These are phyloP conservation scores for Acromyrmex echinatior DNA, from an alignment of 1,140 invertebrate species.

Conservation along the genomic window DNA sequence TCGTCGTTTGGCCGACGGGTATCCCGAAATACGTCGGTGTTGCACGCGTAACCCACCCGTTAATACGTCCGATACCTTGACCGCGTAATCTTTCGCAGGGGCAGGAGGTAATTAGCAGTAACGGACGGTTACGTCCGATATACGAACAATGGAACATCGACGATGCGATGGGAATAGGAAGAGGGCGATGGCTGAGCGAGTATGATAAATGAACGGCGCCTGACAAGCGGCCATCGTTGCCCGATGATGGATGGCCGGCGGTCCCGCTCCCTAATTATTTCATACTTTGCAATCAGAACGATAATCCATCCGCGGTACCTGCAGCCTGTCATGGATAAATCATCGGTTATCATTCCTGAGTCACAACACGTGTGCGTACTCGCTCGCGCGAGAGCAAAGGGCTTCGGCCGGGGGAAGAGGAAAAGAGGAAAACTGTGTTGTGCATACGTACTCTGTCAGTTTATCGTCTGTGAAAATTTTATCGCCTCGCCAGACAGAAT, in stretches of 20 bases:
- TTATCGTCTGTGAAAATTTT: neutral
- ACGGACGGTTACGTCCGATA: constrained; percentile 82
- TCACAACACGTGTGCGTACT: constrained; percentile 75
- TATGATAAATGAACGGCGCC: constrained; percentile 86
- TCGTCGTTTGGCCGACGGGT: constrained; percentile 70
- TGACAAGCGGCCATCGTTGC: constrained; percentile 86
- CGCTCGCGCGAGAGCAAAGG: constrained; percentile 49
- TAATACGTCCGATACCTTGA: constrained; percentile 79
- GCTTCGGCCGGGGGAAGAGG: neutral
- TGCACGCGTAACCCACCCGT: constrained; percentile 60
- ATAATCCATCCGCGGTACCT: constrained; percentile 86
- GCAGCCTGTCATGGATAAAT: constrained; percentile 86
- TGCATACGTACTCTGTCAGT: constrained; percentile 1
- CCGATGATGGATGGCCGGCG: constrained; percentile 85
- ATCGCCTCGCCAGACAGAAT: neutral
- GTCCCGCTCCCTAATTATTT: constrained; percentile 86
- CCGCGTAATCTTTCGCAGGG: constrained; percentile 79
- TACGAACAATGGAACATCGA: constrained; percentile 83
- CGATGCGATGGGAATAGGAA: constrained; percentile 81
- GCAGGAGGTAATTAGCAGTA: constrained; percentile 84
- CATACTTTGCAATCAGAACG: constrained; percentile 87
- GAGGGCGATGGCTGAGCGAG: constrained; percentile 84
- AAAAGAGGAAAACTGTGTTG: constrained; percentile 43
- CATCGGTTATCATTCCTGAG: constrained; percentile 83
- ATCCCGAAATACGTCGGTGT: constrained; percentile 33